Percentiles rank a stretch among this genome's conserved stretches.
Conservation (phyloP, 2,888 invertebrate species). For the Lepidochrysops patricia region DNA sequence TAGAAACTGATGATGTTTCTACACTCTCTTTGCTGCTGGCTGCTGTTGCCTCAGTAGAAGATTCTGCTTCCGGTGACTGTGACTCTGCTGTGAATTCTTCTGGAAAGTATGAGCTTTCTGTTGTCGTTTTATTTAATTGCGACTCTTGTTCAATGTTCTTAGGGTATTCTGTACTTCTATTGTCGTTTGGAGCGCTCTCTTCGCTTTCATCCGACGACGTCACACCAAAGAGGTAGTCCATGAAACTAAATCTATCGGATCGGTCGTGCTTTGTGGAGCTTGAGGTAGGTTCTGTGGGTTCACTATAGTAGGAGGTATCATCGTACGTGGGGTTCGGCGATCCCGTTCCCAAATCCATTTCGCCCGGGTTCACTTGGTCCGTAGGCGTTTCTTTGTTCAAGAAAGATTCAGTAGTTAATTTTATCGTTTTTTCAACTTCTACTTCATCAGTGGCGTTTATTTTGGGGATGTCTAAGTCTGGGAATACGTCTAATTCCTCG, state of each 20-base stretch:
- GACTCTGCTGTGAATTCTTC: constrained; percentile 55
- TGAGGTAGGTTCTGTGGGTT: constrained; percentile 45
- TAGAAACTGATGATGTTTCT: constrained; percentile 49
- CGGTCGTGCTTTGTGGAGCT: constrained; percentile 35
- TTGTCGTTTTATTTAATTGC: constrained; percentile 41
- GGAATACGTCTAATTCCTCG: constrained; percentile 33
- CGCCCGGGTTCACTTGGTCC: constrained; percentile 38
- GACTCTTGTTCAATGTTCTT: constrained; percentile 30
- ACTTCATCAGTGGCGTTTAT: constrained; percentile 24
- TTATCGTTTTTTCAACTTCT: constrained; percentile 20
- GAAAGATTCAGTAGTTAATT: constrained; percentile 24
- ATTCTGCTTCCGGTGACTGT: constrained; percentile 26
- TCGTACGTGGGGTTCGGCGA: constrained; percentile 50
- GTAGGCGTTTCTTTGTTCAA: constrained; percentile 24
- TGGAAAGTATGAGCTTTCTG: constrained; percentile 53
- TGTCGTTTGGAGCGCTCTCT: constrained; percentile 23
- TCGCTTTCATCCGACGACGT: constrained; percentile 39
- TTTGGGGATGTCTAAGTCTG: constrained; percentile 48
- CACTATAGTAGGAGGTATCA: constrained; percentile 42
- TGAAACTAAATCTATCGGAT: constrained; percentile 51
- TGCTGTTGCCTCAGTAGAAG: constrained; percentile 26
- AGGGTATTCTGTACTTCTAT: constrained; percentile 13
- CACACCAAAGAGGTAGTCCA: constrained; percentile 61
- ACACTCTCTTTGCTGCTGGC: constrained; percentile 24
- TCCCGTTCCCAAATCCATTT: constrained; percentile 57